Conservation (phyloP, 2,888 invertebrate species). For the Arrhopalites spinosus region DNA sequence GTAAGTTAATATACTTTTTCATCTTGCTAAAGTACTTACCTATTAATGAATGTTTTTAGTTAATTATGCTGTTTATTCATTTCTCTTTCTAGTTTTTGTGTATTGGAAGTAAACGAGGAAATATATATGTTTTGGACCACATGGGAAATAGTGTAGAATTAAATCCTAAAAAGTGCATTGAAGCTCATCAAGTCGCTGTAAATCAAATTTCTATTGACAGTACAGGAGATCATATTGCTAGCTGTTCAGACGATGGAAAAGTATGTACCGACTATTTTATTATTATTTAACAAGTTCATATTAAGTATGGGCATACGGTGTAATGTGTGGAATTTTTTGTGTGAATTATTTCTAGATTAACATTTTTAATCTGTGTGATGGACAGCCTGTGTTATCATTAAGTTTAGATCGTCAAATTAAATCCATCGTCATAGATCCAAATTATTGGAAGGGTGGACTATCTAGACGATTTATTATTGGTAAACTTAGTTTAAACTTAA, state of each 20-base stretch:
- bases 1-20: slow-evolving; percentile 62
- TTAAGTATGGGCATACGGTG: not conserved
- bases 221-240: slow-evolving; percentile 91
- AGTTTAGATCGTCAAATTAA: slow-evolving; percentile 81
- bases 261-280: slow-evolving; percentile 60
- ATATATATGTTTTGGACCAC: slow-evolving; percentile 83
- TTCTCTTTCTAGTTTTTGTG: slow-evolving; percentile 75
- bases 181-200: slow-evolving; percentile 74
- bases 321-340: not conserved
- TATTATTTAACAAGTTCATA: not conserved
- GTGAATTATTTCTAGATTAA: slow-evolving; percentile 64
- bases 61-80: slow-evolving; percentile 29
- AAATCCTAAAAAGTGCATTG: slow-evolving; percentile 48
- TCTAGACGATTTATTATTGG: slow-evolving; percentile 85
- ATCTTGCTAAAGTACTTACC: not conserved
- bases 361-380: slow-evolving; percentile 83
- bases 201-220: slow-evolving; percentile 93
- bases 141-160: slow-evolving; percentile 65
- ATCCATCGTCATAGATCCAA: slow-evolving; percentile 83
- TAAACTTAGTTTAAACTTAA: slow-evolving; percentile 58
- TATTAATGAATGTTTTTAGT: not conserved
- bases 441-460: slow-evolving; percentile 74
- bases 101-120: slow-evolving; percentile 89
- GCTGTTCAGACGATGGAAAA: slow-evolving; percentile 89
- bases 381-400: slow-evolving; percentile 79